Percentiles rank a stretch among this genome's conserved stretches.
Evolutionary conservation across 2,888 invertebrate species (phyloP).

Genomic region (Gonocerus acuteangulatus): DNA sequence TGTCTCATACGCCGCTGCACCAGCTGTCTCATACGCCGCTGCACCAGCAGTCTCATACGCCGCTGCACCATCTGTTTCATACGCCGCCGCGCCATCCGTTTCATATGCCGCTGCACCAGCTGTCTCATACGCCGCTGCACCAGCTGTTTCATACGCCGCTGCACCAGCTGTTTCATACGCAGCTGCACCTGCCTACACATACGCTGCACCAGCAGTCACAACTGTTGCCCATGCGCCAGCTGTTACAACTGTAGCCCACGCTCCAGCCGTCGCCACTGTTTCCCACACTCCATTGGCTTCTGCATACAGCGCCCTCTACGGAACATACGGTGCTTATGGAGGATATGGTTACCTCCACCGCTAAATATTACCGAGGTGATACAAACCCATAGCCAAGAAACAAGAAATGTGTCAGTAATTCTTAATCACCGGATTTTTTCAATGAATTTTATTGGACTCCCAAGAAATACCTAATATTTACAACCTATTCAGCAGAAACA

Average conservation of each 20-base stretch:
- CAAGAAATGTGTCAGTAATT: too few relatives aligned
- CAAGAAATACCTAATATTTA: too few relatives aligned
- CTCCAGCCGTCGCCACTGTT: slow-evolving; percentile 28
- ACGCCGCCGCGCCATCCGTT: slow-evolving; percentile 20
- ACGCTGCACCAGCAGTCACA: background rate
- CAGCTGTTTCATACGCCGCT: slow-evolving; percentile 36
- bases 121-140: slow-evolving; percentile 37
- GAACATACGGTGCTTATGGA: too few relatives aligned
- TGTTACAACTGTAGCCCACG: slow-evolving; percentile 34
- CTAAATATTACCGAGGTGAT: too few relatives aligned
- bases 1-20: slow-evolving; percentile 37
- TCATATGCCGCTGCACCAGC: slow-evolving; percentile 20
- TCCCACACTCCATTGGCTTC: background rate
- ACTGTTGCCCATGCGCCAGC: background rate
- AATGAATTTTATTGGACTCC: too few relatives aligned
- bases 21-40: slow-evolving; percentile 36
- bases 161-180: slow-evolving; percentile 8
- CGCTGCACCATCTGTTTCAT: slow-evolving; percentile 40
- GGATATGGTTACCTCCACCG: too few relatives aligned
- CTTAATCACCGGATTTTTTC: too few relatives aligned
- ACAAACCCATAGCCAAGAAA: too few relatives aligned
- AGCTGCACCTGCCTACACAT: slow-evolving; percentile 35
- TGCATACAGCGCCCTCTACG: too few relatives aligned
- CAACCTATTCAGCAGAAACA: too few relatives aligned
- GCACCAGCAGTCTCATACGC: slow-evolving; percentile 40